Base-by-base conservation (phyloP, 2,113 vertebrate genomes). In the Myxocyprinus asiaticus region DNA sequence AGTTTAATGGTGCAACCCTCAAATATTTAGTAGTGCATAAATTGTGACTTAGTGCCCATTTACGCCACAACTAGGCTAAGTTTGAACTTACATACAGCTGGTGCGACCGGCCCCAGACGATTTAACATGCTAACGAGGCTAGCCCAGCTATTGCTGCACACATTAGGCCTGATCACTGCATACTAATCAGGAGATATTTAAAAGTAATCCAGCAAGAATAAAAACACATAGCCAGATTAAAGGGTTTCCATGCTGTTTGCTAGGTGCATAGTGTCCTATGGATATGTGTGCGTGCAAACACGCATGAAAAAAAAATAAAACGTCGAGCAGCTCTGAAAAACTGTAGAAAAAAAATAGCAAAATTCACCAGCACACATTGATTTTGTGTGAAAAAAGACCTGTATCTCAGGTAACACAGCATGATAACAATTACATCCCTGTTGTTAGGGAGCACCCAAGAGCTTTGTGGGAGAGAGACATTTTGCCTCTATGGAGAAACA, bases 161-260 rank as follows among this genome's bases (percentile, higher is more conserved):
- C 44, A 4, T 68, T 81, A 84, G 81, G 64, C 63, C 47, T 59
- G 15, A 59, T 63, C 48, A 55, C 68, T 59, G 56, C 68, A 22
- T 53, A 44, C 58, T 64, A 74, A 81, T 81, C 68, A 81, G 69
- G 56, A 81, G 58, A 55, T 56, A 50, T 33, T 33, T 33, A 33
- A 17, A 77, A 48, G 78, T 72, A 68, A 83, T 75, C 82, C 47
- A 78, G 51, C 69, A 5, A 50, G 50, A 43, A 67, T 72, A 69
- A 64, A 83, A 44, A 9, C 48, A 33, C 51, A 17, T 43, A 58
- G 12, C 15, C 70, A 22, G 59, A 71, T 71, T 64, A 77, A 68
- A 59, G 43, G 14, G 11, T 48, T 1, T 44, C 15, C n/a, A 0
- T 12, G 42, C 14, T n/a, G 55, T 56, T 56, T 56, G 3, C 43